These are phyloP conservation scores for Drosophila paucipuncta DNA, from an alignment of 2,888 invertebrate genomes.

Conservation along the genomic window DNA sequence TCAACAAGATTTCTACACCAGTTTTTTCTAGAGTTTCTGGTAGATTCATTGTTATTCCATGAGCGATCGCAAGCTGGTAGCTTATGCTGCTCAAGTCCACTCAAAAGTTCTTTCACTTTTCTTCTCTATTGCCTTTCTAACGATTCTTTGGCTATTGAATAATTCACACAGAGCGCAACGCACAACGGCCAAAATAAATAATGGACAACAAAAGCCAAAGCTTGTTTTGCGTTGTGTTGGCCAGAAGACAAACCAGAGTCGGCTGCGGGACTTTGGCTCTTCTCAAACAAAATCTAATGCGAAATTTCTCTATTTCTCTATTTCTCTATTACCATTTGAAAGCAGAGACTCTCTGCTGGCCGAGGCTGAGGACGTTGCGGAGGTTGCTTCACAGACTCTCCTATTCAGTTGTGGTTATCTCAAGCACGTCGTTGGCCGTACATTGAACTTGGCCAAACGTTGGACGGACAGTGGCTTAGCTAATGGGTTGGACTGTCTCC, in stretches of 20 bases:
- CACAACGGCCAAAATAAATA: slow-evolving; percentile 23
- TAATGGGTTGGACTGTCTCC: slow-evolving; percentile 43
- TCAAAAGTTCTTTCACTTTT: slow-evolving; percentile 71
- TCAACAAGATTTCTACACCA: neutral
- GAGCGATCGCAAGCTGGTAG: slow-evolving; percentile 1
- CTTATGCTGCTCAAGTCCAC: slow-evolving; percentile 14
- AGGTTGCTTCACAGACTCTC: slow-evolving; percentile 26
- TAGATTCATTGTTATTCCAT: slow-evolving; percentile 34
- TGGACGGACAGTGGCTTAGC: slow-evolving; percentile 43
- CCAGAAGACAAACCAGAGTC: slow-evolving; percentile 27
- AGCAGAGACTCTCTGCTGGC: slow-evolving; percentile 3
- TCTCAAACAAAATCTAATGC: slow-evolving; percentile 74
- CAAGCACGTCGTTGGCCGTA: slow-evolving; percentile 70
- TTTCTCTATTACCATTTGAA: slow-evolving; percentile 64
- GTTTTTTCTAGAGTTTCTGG: neutral
- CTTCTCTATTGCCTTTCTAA: slow-evolving; percentile 62
- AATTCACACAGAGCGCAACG: slow-evolving; percentile 29
- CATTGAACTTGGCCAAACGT: slow-evolving; percentile 72
- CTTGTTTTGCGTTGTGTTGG: slow-evolving; percentile 41
- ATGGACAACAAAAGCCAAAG: slow-evolving; percentile 31
- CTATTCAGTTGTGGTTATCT: slow-evolving; percentile 41
- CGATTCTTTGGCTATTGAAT: slow-evolving; percentile 49
- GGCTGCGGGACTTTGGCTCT: slow-evolving; percentile 30
- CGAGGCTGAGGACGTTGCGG: slow-evolving; percentile 18
- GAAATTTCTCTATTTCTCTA: slow-evolving; percentile 76